Percentiles rank a stretch among this genome's conserved stretches.
Conservation (phyloP, 2,113 vertebrate genomes). For the Macquaria ambigua region DNA sequence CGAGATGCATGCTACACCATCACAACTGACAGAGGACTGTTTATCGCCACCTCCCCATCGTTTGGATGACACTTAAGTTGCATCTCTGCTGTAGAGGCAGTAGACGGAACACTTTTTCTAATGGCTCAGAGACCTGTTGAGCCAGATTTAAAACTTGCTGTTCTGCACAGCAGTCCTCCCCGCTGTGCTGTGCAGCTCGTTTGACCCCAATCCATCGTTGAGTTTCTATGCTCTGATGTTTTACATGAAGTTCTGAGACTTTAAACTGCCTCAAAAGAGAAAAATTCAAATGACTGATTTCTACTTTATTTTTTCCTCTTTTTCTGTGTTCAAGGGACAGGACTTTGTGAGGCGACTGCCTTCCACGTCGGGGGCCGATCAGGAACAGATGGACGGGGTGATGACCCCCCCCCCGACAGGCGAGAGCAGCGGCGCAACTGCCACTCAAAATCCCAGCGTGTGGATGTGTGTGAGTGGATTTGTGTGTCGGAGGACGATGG, state of each 20-base stretch:
- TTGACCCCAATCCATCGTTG: neutral
- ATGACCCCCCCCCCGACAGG: conserved; percentile 88
- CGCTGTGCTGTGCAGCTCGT: neutral
- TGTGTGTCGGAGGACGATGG: conserved; percentile 69
- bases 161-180: neutral
- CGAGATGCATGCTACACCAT: neutral
- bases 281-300: conserved; percentile 34
- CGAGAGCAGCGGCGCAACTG: conserved; percentile 86
- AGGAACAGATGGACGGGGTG: conserved; percentile 95
- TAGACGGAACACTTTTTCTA: neutral
- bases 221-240: conserved; percentile 25
- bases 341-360: conserved; percentile 83
- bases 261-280: conserved; percentile 25
- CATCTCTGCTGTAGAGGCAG: conserved; percentile 5
- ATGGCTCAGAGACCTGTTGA: conserved; percentile 35
- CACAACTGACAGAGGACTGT: neutral
- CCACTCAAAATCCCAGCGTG: conserved; percentile 87
- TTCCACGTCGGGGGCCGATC: conserved; percentile 90
- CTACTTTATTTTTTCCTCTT: conserved; percentile 13
- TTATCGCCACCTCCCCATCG: neutral
- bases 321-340: conserved; percentile 62
- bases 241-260: conserved; percentile 14
- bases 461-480: conserved; percentile 63
- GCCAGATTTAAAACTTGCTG: conserved; percentile 16
- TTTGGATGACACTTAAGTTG: neutral